A percentile compares a stretch with the other conserved stretches of the same genome.
phyloP scores from a whole-genome alignment of 1,140 invertebrate genomes.

The Drosophila mauritiana region DNA sequence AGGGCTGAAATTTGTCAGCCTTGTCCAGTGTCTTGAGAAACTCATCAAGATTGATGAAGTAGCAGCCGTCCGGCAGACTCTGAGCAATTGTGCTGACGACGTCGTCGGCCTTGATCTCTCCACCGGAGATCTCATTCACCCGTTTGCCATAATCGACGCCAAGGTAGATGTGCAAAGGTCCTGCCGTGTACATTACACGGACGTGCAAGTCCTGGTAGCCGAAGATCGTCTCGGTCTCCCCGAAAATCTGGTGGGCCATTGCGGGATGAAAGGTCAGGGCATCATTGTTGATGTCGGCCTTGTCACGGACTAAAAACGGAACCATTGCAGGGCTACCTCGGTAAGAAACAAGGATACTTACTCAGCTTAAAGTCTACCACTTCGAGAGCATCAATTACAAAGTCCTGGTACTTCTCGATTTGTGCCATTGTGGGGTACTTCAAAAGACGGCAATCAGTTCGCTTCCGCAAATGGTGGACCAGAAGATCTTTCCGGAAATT shows the following conservation, averaged over 20 bases:
- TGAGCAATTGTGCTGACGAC: conserved; percentile 89
- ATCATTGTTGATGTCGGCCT: conserved; percentile 90
- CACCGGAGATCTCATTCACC: conserved; percentile 75
- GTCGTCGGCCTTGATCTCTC: conserved; percentile 91
- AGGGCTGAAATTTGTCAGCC: conserved; percentile 81
- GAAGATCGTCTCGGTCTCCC: conserved; percentile 96
- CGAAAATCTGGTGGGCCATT: conserved; percentile 98
- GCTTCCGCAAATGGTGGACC: conserved; percentile 23
- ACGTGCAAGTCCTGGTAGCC: conserved; percentile 94
- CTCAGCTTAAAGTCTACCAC: conserved; percentile 92
- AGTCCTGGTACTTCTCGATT: conserved; percentile 86
- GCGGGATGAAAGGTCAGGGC: conserved; percentile 91
- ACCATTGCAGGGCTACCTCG: neutral
- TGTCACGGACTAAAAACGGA: conserved; percentile 86
- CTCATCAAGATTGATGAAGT: conserved; percentile 82
- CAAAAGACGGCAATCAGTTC: neutral
- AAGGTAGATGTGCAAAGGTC: conserved; percentile 90
- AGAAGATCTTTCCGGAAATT: neutral
- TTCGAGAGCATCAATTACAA: conserved; percentile 90
- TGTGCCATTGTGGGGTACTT: conserved; percentile 64
- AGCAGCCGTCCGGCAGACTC: conserved; percentile 85
- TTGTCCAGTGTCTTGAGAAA: conserved; percentile 81
- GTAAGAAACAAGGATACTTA: conserved; percentile 78
- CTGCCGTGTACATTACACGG: conserved; percentile 93
- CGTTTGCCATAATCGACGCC: conserved; percentile 78